These are phyloP conservation scores for Patella depressa DNA, from an alignment of 2,888 invertebrate species.

Conservation along the genomic window DNA sequence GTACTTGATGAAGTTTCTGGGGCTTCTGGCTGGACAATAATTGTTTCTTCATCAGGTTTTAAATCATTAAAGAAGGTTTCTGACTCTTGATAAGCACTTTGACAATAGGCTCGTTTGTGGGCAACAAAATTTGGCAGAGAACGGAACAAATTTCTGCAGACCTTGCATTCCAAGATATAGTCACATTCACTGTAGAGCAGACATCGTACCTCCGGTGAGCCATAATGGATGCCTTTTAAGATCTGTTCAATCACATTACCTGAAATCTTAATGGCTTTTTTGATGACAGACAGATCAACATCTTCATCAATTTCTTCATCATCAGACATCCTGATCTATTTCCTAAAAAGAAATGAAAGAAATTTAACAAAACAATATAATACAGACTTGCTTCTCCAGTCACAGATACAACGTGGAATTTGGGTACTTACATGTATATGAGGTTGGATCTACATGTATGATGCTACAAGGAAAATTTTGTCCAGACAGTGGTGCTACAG, in stretches of 20 bases:
- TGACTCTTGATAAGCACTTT: conserved; percentile 43
- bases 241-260: conserved; percentile 73
- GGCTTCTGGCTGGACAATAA: conserved; percentile 55
- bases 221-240: conserved; percentile 81
- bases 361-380: too few relatives aligned
- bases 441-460: too few relatives aligned
- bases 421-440: too few relatives aligned
- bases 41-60: conserved; percentile 66
- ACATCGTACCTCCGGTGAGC: conserved; percentile 81
- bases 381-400: too few relatives aligned
- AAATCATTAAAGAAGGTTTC: conserved; percentile 68
- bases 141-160: conserved; percentile 88
- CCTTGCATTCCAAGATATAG: conserved; percentile 89
- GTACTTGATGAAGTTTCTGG: conserved; percentile 36
- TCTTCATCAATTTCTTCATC: conserved; percentile 27
- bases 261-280: conserved; percentile 53
- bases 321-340: neutral
- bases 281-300: conserved; percentile 59
- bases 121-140: conserved; percentile 89
- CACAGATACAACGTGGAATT: too few relatives aligned
- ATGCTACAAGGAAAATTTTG: too few relatives aligned
- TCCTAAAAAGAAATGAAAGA: neutral
- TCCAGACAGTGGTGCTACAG: too few relatives aligned
- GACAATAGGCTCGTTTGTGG: conserved; percentile 89
- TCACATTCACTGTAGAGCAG: conserved; percentile 88